A percentile compares a stretch with the other conserved stretches of the same genome.
phyloP scores from a whole-genome alignment of 2,888 invertebrate species.

The Scrobipalpa atriplicella region DNA sequence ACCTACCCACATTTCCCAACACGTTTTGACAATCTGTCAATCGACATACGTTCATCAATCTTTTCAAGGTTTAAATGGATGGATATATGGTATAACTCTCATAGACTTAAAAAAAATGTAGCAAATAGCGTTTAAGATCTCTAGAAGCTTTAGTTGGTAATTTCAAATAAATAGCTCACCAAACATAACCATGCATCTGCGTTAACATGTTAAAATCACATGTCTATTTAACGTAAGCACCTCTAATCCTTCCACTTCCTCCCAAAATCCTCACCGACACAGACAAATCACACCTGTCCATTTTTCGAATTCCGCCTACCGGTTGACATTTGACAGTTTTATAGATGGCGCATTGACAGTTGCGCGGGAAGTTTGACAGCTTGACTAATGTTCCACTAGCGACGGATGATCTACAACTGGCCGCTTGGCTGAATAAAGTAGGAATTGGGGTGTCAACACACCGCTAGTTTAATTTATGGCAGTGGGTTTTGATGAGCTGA shows the following conservation, averaged over 20 bases:
- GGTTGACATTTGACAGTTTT: constrained; percentile 53
- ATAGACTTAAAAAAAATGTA: too few species aligned
- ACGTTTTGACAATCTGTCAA: neutral
- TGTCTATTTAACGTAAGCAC: too few species aligned
- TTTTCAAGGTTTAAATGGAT: too few species aligned
- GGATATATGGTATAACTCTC: too few species aligned
- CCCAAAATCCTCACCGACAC: neutral
- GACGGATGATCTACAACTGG: constrained; percentile 11
- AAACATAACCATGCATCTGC: too few species aligned
- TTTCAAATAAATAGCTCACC: too few species aligned
- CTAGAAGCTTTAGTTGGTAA: too few species aligned
- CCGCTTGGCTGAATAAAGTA: neutral
- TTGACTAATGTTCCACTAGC: constrained; percentile 74
- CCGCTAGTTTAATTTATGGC: constrained; percentile 20
- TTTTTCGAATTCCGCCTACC: constrained; percentile 56
- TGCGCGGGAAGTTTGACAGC: constrained; percentile 68
- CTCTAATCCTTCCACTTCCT: constrained; percentile 10
- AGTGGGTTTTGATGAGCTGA: constrained; percentile 3
- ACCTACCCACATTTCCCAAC: neutral
- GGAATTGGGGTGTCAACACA: constrained; percentile 21
- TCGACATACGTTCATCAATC: too few species aligned
- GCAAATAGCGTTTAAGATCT: too few species aligned
- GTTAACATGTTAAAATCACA: too few species aligned
- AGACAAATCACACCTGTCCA: constrained; percentile 32
- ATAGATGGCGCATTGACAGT: constrained; percentile 75